Conservation (phyloP, 2,113 vertebrate species). For the Pogonocichla stellata region DNA sequence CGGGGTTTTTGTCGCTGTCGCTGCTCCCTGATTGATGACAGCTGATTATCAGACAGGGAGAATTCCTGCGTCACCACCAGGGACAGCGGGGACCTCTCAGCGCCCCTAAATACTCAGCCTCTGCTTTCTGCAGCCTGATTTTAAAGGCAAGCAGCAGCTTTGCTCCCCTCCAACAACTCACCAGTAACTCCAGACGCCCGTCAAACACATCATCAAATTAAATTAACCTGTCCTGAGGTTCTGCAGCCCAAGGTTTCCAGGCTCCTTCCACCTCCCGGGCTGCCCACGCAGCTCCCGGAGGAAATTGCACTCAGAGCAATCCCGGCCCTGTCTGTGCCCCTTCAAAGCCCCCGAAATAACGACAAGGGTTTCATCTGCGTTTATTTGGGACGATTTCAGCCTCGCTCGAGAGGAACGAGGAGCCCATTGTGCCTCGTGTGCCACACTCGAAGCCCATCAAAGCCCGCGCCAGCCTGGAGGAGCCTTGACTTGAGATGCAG, state of each 20-base stretch:
- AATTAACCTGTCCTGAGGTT: background rate
- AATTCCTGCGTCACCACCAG: background rate
- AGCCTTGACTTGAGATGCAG: background rate
- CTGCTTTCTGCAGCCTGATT: background rate
- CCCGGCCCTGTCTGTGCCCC: background rate
- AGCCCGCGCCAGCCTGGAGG: background rate
- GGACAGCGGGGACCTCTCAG: rapidly evolving
- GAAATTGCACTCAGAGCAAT: background rate
- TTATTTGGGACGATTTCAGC: background rate
- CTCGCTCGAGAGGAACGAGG: background rate
- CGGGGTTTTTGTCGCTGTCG: background rate
- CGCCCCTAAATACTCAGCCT: background rate
- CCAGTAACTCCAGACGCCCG: background rate
- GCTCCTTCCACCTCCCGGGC: background rate
- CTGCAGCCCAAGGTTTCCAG: background rate
- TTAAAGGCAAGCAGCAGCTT: background rate
- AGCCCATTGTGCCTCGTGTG: background rate
- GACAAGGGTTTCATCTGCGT: background rate
- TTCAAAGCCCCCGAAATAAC: background rate
- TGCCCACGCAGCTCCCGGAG: background rate
- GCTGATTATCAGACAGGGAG: no score
- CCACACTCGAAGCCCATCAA: background rate
- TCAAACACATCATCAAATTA: background rate
- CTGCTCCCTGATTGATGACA: background rate
- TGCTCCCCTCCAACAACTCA: background rate